Evolutionary conservation across 2,113 vertebrate genomes (phyloP).

Genomic region (Oophaga pumilio): DNA sequence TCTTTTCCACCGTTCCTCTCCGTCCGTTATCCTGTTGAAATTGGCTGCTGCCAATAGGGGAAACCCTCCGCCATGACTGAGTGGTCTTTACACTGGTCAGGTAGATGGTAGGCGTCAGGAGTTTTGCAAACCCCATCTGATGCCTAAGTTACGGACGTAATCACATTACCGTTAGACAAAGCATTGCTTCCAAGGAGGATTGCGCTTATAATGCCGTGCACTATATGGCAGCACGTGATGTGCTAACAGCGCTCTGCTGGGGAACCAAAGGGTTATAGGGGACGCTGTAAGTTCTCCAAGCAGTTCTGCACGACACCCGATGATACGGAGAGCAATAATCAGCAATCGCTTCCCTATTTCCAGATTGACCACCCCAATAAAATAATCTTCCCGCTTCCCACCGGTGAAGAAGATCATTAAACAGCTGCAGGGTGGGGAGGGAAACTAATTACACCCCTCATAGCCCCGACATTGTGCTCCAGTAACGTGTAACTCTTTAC

Average conservation of each 20-base stretch:
- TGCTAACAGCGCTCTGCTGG: neutral
- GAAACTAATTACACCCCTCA: too few species aligned
- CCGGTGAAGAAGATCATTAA: neutral
- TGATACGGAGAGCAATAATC: neutral
- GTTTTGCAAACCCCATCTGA: neutral
- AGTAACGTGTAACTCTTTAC: conserved; percentile 17
- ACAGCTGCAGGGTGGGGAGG: neutral
- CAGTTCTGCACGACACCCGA: neutral
- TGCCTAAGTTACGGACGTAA: neutral
- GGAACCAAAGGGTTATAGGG: neutral
- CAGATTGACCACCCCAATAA: neutral
- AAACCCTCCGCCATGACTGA: too few species aligned
- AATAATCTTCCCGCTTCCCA: neutral
- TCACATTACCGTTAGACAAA: neutral
- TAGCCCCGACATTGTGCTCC: neutral
- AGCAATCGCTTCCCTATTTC: neutral
- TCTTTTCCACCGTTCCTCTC: too few species aligned
- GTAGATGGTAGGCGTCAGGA: too few species aligned
- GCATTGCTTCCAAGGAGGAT: neutral
- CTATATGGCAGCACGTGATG: neutral
- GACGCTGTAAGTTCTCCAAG: neutral
- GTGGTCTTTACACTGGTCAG: too few species aligned
- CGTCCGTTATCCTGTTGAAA: too few species aligned
- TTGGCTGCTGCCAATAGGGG: too few species aligned
- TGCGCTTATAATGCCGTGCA: neutral